A percentile compares a stretch with the other conserved stretches of the same genome.
Evolutionary conservation across 92 coral and sea anemone genomes (phyloP).

Genomic region (Umimayanthus chanpuru): DNA sequence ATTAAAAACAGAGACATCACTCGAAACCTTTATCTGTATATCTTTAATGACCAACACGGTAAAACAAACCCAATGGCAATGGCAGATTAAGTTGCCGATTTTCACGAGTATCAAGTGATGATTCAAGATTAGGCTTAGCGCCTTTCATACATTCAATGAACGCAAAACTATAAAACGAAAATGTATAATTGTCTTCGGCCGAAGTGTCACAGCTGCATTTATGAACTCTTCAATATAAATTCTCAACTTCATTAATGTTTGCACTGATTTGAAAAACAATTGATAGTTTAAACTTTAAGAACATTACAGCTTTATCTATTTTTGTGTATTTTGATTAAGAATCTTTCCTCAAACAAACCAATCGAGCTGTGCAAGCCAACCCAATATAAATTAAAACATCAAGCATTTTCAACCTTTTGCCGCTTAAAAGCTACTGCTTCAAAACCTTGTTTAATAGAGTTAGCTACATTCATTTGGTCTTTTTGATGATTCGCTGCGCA

Average conservation of each 20-base stretch:
- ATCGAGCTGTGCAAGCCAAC: not conserved
- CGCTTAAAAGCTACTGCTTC: not conserved
- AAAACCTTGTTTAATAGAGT: constrained; percentile 14
- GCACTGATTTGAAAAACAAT: constrained; percentile 47
- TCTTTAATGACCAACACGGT: constrained; percentile 7
- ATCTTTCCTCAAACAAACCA: not conserved
- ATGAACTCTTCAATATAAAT: constrained; percentile 35
- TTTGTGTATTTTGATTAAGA: constrained; percentile 7
- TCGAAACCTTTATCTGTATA: not conserved
- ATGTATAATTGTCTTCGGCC: constrained; percentile 24
- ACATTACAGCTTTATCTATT: constrained; percentile 11
- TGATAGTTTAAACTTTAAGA: constrained; percentile 24
- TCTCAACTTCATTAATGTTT: constrained; percentile 48
- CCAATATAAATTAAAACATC: not conserved
- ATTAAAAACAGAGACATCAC: not conserved
- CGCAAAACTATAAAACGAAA: constrained; percentile 34
- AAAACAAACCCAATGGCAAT: not conserved
- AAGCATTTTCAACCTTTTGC: not conserved
- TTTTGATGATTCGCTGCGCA: constrained; percentile 20
- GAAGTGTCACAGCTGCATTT: constrained; percentile 28
- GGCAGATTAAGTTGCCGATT: not conserved
- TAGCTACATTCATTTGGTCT: constrained; percentile 7
- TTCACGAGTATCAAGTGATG: not conserved
- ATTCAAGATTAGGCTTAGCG: not conserved
- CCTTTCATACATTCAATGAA: constrained; percentile 13